phyloP scores from a whole-genome alignment of 2,888 invertebrate species.

The Nemoura dubitans region DNA sequence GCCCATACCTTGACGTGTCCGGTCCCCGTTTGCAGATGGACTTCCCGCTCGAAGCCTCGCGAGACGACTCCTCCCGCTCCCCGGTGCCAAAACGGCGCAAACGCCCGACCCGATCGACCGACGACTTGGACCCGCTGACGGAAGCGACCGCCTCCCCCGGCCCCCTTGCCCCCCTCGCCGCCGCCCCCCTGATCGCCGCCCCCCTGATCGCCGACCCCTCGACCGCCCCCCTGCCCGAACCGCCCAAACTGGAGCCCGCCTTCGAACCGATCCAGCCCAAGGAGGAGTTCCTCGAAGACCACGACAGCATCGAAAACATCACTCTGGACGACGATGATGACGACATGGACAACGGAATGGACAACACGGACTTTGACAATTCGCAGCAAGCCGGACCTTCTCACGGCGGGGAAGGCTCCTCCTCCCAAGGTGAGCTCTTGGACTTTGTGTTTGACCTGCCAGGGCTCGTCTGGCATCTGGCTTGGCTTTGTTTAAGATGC shows the following conservation, averaged over 20 bases:
- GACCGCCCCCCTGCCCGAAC: neutral
- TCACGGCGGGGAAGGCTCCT: conserved; percentile 57
- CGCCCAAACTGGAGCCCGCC: conserved; percentile 25
- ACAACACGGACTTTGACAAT: no score
- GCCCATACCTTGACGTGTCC: no score
- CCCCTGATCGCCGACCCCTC: no score
- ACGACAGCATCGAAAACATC: conserved; percentile 83
- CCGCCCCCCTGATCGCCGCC: conserved; percentile 58
- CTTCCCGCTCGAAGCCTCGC: neutral
- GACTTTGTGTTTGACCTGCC: no score
- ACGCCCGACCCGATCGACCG: conserved; percentile 57
- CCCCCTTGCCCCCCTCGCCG: conserved; percentile 55
- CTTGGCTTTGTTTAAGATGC: no score
- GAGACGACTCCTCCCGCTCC: neutral
- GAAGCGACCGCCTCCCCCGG: conserved; percentile 65
- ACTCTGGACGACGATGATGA: conserved; percentile 73
- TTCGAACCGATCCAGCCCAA: conserved; percentile 65
- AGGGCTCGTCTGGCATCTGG: no score
- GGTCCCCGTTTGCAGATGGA: neutral
- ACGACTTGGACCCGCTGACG: conserved; percentile 71
- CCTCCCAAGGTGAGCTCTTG: conserved; percentile 56
- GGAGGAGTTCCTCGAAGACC: conserved; percentile 77
- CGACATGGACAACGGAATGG: conserved; percentile 67
- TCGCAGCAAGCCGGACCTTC: conserved; percentile 69
- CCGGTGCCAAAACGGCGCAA: neutral